These are phyloP conservation scores for Limnodromus scolopaceus DNA, from an alignment of 2,797 vertebrate species.

Conservation along the genomic window DNA sequence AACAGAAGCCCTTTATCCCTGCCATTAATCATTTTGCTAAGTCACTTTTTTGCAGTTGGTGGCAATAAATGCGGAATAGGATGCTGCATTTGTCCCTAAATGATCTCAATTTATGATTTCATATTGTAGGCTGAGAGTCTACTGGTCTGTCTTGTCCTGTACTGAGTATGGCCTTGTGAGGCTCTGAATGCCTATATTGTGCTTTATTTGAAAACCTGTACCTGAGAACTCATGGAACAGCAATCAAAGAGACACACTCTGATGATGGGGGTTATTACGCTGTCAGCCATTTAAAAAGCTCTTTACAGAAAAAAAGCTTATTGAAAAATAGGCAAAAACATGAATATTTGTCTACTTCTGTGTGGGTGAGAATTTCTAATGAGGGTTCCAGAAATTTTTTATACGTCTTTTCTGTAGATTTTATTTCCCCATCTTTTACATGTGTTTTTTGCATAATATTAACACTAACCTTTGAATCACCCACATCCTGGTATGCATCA, in stretches of 20 bases:
- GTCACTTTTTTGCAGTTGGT: not conserved
- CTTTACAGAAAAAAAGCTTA: not conserved
- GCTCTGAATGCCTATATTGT: not conserved
- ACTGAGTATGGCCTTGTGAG: not conserved
- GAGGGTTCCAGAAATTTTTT: not conserved
- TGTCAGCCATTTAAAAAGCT: not conserved
- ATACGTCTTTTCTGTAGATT: not conserved
- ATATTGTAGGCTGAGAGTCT: not conserved
- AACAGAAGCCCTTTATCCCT: conserved; percentile 9
- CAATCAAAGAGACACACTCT: not conserved
- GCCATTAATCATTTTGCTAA: not conserved
- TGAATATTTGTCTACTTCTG: not conserved
- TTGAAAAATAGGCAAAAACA: not conserved
- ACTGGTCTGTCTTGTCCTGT: not conserved
- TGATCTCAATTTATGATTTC: not conserved
- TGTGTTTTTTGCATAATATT: not conserved
- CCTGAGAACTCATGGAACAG: not conserved
- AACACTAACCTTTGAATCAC: not conserved
- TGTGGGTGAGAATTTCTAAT: not conserved
- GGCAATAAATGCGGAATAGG: not conserved
- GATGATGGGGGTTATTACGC: not conserved
- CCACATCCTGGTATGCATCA: conserved; percentile 24
- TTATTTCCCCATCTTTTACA: not conserved
- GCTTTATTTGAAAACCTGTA: not conserved
- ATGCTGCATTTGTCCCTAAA: not conserved